Conservation (phyloP, 2,113 vertebrate genomes). For the Notothenia rossii region DNA sequence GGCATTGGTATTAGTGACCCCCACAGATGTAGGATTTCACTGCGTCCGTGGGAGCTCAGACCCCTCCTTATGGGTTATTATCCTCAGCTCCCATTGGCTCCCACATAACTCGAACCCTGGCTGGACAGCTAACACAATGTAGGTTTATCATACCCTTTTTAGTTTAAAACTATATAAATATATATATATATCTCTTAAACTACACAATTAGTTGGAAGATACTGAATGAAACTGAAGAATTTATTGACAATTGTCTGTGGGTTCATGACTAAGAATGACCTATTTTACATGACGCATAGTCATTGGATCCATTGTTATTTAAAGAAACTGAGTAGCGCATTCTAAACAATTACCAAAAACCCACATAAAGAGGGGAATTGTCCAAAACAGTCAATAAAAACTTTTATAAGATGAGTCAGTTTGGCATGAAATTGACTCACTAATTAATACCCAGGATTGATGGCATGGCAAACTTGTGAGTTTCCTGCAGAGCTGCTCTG, state of each 20-base stretch:
- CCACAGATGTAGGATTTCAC: too few species aligned
- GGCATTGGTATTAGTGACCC: too few species aligned
- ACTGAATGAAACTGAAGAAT: not conserved
- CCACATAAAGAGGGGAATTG: conserved; percentile 3
- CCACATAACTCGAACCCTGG: too few species aligned
- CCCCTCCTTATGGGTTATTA: too few species aligned
- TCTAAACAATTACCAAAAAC: conserved; percentile 12
- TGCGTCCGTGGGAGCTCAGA: too few species aligned
- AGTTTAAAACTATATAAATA: too few species aligned
- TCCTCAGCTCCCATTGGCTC: too few species aligned
- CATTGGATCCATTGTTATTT: conserved; percentile 18
- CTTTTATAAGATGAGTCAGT: conserved; percentile 9
- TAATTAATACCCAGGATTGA: not conserved
- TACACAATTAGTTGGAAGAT: conserved; percentile 1
- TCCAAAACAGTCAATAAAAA: conserved; percentile 21
- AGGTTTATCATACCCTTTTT: not conserved
- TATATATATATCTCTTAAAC: too few species aligned
- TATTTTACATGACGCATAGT: not conserved
- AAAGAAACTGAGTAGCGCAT: not conserved
- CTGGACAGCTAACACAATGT: not conserved
- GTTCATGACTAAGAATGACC: not conserved
- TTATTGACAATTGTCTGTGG: not conserved
- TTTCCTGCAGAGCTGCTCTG: conserved; percentile 11
- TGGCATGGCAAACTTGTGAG: conserved; percentile 5
- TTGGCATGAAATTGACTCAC: conserved; percentile 1